These are phyloP conservation scores for Phrynocephalus versicolor DNA, from an alignment of 2,113 vertebrate species.

Conservation along the genomic window DNA sequence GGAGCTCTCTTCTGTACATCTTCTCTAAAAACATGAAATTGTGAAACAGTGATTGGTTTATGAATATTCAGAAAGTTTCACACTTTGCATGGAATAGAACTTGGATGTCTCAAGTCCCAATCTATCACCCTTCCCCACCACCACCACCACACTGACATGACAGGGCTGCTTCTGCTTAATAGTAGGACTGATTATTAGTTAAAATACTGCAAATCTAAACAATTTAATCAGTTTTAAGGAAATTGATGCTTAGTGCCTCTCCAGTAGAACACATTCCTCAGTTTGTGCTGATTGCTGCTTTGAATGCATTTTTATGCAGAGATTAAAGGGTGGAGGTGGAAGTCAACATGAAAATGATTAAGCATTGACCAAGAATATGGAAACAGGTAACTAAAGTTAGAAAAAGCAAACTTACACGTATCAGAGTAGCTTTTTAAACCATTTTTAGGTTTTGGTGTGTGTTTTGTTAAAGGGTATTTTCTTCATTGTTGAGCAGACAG, in stretches of 20 bases:
- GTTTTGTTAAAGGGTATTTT: neutral
- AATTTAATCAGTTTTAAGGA: neutral
- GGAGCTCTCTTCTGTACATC: too few species aligned
- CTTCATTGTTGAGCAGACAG: too few species aligned
- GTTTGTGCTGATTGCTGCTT: neutral
- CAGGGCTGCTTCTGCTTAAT: too few species aligned
- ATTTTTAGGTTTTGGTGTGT: neutral
- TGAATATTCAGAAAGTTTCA: too few species aligned
- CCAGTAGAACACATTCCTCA: neutral
- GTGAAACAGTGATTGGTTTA: too few species aligned
- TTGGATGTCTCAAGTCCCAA: too few species aligned
- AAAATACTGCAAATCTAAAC: too few species aligned
- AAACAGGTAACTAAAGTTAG: neutral
- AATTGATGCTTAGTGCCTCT: neutral
- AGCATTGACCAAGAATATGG: neutral
- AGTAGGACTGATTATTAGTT: too few species aligned
- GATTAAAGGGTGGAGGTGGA: neutral
- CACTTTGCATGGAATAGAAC: too few species aligned
- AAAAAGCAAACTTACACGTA: neutral
- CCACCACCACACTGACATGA: too few species aligned
- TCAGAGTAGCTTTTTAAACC: neutral
- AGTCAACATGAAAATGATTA: neutral
- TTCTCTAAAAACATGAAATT: too few species aligned
- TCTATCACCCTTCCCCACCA: too few species aligned
- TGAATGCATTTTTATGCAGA: neutral